phyloP scores from a whole-genome alignment of 2,113 vertebrate genomes.

The Lasiurus borealis region DNA sequence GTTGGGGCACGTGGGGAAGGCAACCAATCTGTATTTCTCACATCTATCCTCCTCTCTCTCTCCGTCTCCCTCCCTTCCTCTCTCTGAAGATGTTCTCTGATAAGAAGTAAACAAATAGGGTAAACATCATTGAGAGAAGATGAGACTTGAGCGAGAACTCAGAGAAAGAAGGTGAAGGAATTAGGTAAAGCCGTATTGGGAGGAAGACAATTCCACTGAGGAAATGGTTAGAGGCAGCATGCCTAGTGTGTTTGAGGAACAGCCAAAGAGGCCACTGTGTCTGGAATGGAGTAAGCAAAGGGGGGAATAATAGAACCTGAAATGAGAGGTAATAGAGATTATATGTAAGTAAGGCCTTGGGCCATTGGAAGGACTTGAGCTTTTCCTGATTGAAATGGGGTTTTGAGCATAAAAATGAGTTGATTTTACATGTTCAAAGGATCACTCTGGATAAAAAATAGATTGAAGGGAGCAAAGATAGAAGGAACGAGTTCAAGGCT shows the following conservation, averaged over 20 bases:
- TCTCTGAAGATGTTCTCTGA: too few species aligned
- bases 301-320: not conserved
- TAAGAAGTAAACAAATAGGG: too few species aligned
- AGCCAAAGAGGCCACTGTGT: not conserved
- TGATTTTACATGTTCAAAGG: conserved; percentile 9
- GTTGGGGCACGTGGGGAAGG: too few species aligned
- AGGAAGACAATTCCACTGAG: not conserved
- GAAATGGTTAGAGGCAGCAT: not conserved
- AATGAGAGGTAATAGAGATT: not conserved
- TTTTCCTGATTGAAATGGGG: not conserved
- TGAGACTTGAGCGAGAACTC: not conserved
- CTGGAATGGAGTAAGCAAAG: not conserved
- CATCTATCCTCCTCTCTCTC: too few species aligned
- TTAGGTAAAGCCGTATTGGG: not conserved
- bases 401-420: conserved; percentile 2
- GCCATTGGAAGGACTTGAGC: not conserved
- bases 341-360: not conserved
- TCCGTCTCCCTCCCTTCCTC: too few species aligned
- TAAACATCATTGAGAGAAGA: conserved; percentile 5
- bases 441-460: not conserved
- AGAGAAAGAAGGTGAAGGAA: not conserved
- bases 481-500: not conserved
- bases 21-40: too few species aligned
- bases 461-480: not conserved
- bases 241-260: not conserved